Evolutionary conservation across 1,140 invertebrate genomes (phyloP), one percentile per base, ranked within the genome.

Genomic region (Drosophila murphyi): DNA sequence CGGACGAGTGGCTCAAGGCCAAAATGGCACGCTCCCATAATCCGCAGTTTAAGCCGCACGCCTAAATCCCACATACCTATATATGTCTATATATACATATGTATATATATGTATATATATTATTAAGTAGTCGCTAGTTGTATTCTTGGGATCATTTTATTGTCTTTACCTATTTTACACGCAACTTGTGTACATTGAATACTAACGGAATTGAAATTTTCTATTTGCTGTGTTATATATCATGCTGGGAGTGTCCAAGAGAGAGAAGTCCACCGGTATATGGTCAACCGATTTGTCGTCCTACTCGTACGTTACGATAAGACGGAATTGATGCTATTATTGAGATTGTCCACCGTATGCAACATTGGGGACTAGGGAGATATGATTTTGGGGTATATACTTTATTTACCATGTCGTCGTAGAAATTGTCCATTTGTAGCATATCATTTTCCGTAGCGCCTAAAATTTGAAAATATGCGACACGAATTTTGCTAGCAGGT

Each of bases 21-120:
- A 91, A 91, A 37, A 74, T 91, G 80, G 90, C 90, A 3, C 90
- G 90, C 2, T 91, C 90, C 12, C 87, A 91, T 65, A 90, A 91
- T 71, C 90, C 86, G 10, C 87, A 90, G 43, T 75, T 79, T 1
- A 91, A 91, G 65, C 83, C 85, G 5, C 57, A 39, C 10, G 47
- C 61, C 10, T 71, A 74, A 74, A 41, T 31, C 4, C 28, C 6
- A 7, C 0, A 12, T 20, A 20, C 20, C 20, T 1, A 20, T 20
- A 20, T 0, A 20, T 20, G 20, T 20, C 20, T 20, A 20, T 20
- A 20, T 20, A 20, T 1, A 20, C 20, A 20, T 20, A 20, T 20
- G 1, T 20, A 20, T 20, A 20, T 20, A 20, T 20, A 20, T 20
- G 1, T 20, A 20, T 20, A 20, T 41, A n/a, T 6, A n/a, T 41